Base-by-base conservation (phyloP, 1,140 invertebrate genomes). In the Microplitis mediator region DNA sequence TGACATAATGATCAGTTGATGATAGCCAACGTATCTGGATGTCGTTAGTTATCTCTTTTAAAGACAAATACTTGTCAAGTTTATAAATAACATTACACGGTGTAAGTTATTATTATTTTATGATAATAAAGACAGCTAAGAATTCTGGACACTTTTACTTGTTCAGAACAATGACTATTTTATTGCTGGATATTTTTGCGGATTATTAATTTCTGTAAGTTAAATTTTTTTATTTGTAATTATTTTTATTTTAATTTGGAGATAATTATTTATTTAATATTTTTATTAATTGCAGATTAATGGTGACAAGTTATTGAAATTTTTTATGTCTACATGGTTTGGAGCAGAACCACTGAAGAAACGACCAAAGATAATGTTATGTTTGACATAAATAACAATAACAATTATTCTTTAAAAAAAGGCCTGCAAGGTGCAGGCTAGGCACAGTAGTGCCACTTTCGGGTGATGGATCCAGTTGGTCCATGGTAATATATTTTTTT, bases 391-490 rank as follows among this genome's bases (percentile, higher is more conserved):
- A 66, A 69, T 71, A 70, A 34, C 23, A 71, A 67, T 31, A 63
- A 34, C 54, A 58, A 77, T 36, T 71, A 74, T 69, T 31, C 36
- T 74, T 52, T 32, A 51, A 60, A 72, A 56, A 16, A 76, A 68
- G 76, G 74, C 72, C 75, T 79, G 73, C 72, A 64, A 36, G 73
- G 71, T 73, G 74, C 77, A 74, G 77, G 78, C 78, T 80, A 79
- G 83, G 82, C 82, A 84, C 82, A 75, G 13, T 67, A 39, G 82
- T 83, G 82, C 81, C 79, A 75, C 77, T 70, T 70, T 71, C 71
- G 74, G 79, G 80, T 82, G 80, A 93, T 93, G 92, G 92, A 93
- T 91, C 92, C 92, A 82, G 91, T 92, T 86, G 92, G 91, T 88
- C 91, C 92, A 88, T 93, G 92, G 92, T 74, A 50, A 70, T n/a